Percentiles rank a stretch among this genome's conserved stretches.
These are phyloP conservation scores for Poecile montanus DNA, from an alignment of 2,797 vertebrate genomes.

Conservation along the genomic window DNA sequence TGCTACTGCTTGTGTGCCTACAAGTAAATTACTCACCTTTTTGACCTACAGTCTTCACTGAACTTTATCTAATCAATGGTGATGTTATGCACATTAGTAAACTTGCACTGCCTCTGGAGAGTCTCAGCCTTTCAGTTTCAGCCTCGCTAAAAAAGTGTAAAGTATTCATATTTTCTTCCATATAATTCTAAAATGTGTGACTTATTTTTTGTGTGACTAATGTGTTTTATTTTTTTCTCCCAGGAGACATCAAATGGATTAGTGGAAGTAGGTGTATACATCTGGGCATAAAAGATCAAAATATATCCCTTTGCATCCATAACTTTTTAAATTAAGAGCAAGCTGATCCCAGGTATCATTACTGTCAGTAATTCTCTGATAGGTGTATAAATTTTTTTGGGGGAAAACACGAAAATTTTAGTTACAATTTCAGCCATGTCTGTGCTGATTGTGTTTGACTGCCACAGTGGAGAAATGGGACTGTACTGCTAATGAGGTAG, in stretches of 20 bases:
- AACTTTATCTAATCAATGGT: not conserved
- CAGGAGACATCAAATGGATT: not conserved
- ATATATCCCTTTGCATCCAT: not conserved
- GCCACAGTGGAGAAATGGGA: not conserved
- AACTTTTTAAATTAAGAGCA: not conserved
- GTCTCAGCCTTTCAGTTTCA: not conserved
- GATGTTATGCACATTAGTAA: not conserved
- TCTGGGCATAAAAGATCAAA: not conserved
- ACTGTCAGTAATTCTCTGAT: not conserved
- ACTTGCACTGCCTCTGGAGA: not conserved
- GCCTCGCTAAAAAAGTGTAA: not conserved
- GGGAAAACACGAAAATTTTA: not conserved
- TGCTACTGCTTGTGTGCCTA: not conserved
- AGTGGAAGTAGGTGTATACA: not conserved
- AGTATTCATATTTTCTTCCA: not conserved
- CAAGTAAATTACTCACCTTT: not conserved
- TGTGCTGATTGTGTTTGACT: not conserved
- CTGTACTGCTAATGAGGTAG: not conserved
- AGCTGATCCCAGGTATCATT: not conserved
- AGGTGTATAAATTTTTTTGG: not conserved
- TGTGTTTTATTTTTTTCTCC: not conserved
- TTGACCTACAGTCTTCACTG: not conserved
- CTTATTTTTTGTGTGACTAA: not conserved
- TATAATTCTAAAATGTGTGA: not conserved
- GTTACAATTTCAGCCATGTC: not conserved